These are phyloP conservation scores for Oscheius onirici DNA, from an alignment of 2,888 invertebrate genomes.

Conservation along the genomic window DNA sequence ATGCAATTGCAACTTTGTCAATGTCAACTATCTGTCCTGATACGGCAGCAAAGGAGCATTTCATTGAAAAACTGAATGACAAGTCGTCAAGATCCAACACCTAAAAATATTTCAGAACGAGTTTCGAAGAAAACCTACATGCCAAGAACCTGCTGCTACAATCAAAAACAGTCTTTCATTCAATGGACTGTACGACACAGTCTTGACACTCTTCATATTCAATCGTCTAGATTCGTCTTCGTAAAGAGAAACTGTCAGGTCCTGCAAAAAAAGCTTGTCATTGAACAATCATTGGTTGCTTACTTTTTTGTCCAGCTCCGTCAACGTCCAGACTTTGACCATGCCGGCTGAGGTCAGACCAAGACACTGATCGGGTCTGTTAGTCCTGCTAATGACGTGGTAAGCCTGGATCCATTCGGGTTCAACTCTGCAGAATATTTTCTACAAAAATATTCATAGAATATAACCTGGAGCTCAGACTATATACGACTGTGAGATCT, in stretches of 20 bases:
- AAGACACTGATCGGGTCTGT: conserved; percentile 57
- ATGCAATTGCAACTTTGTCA: conserved; percentile 84
- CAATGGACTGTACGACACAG: conserved; percentile 72
- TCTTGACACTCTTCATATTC: conserved; percentile 81
- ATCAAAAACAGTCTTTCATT: conserved; percentile 96
- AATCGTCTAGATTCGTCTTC: conserved; percentile 97
- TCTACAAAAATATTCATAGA: conserved; percentile 15
- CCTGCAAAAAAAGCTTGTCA: conserved; percentile 36
- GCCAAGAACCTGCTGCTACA: conserved; percentile 96
- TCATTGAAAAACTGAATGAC: conserved; percentile 52
- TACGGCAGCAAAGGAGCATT: conserved; percentile 52
- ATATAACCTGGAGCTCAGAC: conserved; percentile 68
- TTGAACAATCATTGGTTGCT: not conserved
- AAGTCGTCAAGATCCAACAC: conserved; percentile 89
- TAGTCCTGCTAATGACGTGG: conserved; percentile 79
- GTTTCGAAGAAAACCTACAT: too few relatives aligned
- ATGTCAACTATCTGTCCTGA: conserved; percentile 69
- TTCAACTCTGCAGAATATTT: conserved; percentile 79
- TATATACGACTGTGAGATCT: conserved; percentile 87
- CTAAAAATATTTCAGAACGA: conserved; percentile 73
- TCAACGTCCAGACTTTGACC: conserved; percentile 70
- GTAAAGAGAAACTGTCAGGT: conserved; percentile 76
- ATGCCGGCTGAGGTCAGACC: conserved; percentile 70
- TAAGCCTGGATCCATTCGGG: conserved; percentile 98
- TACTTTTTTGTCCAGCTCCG: conserved; percentile 65